Percentiles rank a stretch among this genome's conserved stretches.
phyloP scores from a whole-genome alignment of 2,888 invertebrate species.

The Allacma fusca region DNA sequence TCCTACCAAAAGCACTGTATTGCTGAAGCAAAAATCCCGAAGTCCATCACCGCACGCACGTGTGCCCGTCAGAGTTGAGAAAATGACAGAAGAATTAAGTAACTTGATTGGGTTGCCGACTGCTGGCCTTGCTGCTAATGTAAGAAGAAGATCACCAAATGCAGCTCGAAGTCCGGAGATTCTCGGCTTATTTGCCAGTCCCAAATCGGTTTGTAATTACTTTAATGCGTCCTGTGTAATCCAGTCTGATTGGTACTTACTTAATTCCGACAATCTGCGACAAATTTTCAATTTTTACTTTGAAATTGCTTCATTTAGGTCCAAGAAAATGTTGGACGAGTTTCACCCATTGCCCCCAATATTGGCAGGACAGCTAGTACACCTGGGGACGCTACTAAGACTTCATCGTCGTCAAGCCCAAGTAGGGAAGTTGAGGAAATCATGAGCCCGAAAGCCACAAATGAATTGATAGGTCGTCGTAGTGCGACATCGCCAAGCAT shows the following conservation, averaged over 20 bases:
- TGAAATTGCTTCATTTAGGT: not conserved
- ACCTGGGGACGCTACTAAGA: conserved; percentile 40
- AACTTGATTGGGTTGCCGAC: conserved; percentile 56
- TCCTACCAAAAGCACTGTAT: conserved; percentile 35
- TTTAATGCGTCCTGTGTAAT: not conserved
- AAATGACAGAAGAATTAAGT: conserved; percentile 59
- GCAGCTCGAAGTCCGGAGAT: conserved; percentile 34
- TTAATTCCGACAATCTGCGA: no score
- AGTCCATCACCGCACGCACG: conserved; percentile 31
- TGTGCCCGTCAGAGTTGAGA: conserved; percentile 40
- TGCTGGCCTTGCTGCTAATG: conserved; percentile 9
- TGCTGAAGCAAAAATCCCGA: conserved; percentile 39
- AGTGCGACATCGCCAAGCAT: conserved; percentile 44
- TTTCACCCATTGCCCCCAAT: conserved; percentile 4
- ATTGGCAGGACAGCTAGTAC: conserved; percentile 19
- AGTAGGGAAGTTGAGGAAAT: conserved; percentile 90
- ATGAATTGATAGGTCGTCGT: conserved; percentile 45
- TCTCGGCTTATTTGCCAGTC: conserved; percentile 37
- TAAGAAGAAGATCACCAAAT: conserved; percentile 34
- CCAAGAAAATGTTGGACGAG: conserved; percentile 31
- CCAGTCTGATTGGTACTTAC: no score
- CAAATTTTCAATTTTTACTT: not conserved
- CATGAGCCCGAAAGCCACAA: conserved; percentile 68
- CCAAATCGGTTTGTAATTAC: conserved; percentile 15
- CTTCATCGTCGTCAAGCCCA: conserved; percentile 70